Evolutionary conservation across 1,140 invertebrate genomes (phyloP), one percentile per base, ranked within the genome.

Genomic region (Trichomalopsis sarcophagae): DNA sequence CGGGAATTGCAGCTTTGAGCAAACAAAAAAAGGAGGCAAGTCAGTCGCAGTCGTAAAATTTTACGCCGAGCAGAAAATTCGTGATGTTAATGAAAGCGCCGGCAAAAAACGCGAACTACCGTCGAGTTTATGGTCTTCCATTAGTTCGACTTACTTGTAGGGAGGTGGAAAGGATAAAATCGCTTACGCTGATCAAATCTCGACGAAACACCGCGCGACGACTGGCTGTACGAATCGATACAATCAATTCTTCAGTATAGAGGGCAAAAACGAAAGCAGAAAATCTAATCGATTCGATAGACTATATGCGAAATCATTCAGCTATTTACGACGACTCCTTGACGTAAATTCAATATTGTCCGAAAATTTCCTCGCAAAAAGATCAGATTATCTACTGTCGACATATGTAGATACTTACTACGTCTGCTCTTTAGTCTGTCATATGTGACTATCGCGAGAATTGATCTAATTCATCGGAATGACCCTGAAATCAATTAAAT

Each of bases 21-120:
- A 62, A 30, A 71, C 69, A 13, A 69, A 69, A 71, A 27, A 71
- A 71, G 2, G 33, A n/a, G 11, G 1, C n/a, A 30, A 71, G 69
- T 13, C 10, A 69, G n/a, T 69, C 68, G 68, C 17, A n/a, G 11
- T 47, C 75, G 75, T 77, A 77, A 77, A 77, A 77, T 77, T 77
- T 77, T 50, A 77, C 75, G 40, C 44, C 44, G 10, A 47, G 44
- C 40, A 21, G 36, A 50, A 77, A 77, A 77, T 77, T 77, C 21
- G 75, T 13, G 9, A 77, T 50, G 44, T 10, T 77, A 27, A 76
- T 76, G 75, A 76, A 76, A 76, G 36, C 27, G 13, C 33, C 14
- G 73, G 11, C 14, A 21, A 36, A 76, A 76, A 47, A 76, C 36
- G 0, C 21, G 5, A 76, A 21, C 13, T 11, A 21, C 36, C 30